Base-by-base conservation (phyloP, 2,797 vertebrate species). In the Argyrosomus regius region DNA sequence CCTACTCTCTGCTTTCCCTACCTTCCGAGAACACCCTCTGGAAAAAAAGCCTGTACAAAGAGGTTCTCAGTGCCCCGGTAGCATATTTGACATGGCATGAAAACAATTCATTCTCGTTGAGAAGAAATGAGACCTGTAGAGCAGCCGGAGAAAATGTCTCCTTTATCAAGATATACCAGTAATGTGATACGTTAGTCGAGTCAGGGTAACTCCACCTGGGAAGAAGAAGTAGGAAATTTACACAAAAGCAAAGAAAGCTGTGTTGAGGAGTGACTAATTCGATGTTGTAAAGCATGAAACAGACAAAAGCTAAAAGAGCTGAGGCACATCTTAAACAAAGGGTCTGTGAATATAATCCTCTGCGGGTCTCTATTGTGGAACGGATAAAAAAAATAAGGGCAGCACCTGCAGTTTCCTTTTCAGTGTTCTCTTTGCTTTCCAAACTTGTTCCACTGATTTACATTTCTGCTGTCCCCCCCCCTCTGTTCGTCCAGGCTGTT, bases 81-180 rank as follows among this genome's bases (percentile, higher is more conserved):
- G 84, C 82, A 83, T 90, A 84, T 89, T 87, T 89, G 83, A 75
- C 78, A 75, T 72, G 72, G 61, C 58, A 83, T 68, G 54, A 89
- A 88, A 75, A 83, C 82, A 80, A 50, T 72, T 58, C n/a, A 43
- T 43, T 82, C 63, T 75, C 49, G 35, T 53, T 58, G 56, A 60
- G 74, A 68, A 66, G 73, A 57, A 83, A 86, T 83, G 74, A 53
- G 65, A 78, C 65, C 70, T 83, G 61, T 56, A 31, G 76, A 71
- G 57, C 72, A 68, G 77, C 20, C 24, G 65, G 39, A 56, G 41
- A 79, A 76, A 72, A 84, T 73, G 70, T 76, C 70, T 61, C 50
- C 50, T 80, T 89, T 61, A 87, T 88, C 83, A 66, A 80, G 75
- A 80, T 87, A 67, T 50, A 66, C 35, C 43, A 12, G 68, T 12